A percentile compares a stretch with the other conserved stretches of the same genome.
Evolutionary conservation across 2,797 vertebrate species (phyloP).

Genomic region (Protonibea diacanthus): DNA sequence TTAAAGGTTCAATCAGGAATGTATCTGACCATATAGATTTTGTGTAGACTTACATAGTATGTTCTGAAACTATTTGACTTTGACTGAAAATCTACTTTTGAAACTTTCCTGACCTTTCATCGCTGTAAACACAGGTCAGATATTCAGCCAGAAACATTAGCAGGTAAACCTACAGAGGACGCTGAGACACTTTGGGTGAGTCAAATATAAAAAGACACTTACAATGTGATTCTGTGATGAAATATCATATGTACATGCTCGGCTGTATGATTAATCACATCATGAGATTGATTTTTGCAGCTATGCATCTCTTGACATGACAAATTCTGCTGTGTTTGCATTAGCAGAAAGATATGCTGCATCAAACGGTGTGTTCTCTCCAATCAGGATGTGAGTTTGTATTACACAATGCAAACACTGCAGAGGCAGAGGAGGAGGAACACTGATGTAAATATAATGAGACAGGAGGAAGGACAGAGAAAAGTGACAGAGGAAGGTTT

Average conservation of each 20-base stretch:
- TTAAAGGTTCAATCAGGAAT: conserved; percentile 56
- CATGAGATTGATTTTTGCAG: neutral
- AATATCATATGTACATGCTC: neutral
- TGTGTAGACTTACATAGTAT: conserved; percentile 20
- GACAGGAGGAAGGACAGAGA: neutral
- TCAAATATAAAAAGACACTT: neutral
- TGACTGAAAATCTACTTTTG: conserved; percentile 27
- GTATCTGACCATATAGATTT: conserved; percentile 51
- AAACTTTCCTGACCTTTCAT: conserved; percentile 3
- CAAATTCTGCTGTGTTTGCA: neutral
- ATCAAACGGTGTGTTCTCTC: neutral
- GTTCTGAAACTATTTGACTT: conserved; percentile 44
- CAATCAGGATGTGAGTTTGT: too few species aligned
- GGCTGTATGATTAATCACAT: neutral
- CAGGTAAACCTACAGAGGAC: neutral
- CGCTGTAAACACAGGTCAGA: neutral
- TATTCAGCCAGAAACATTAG: neutral
- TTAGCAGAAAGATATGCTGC: neutral
- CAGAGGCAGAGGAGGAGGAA: neutral
- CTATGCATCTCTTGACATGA: neutral
- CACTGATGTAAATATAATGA: neutral
- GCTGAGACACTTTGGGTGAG: neutral
- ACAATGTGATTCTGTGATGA: neutral
- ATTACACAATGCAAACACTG: neutral
- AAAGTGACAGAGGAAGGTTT: neutral